Base-by-base conservation (phyloP, 2,797 vertebrate genomes). In the Lagorchestes hirsutus region DNA sequence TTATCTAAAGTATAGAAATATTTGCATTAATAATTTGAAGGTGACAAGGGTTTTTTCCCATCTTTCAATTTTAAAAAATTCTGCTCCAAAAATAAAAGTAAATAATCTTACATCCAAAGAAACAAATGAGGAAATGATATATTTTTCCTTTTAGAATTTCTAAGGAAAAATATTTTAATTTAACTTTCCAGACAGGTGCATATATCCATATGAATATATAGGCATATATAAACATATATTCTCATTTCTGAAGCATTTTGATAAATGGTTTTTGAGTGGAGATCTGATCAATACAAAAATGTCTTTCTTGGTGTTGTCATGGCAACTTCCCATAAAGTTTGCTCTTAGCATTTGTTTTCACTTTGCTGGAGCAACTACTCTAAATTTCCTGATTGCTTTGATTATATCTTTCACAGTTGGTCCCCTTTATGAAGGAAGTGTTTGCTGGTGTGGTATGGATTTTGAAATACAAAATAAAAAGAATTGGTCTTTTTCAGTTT, bases 241-340 rank as follows among this genome's bases (percentile, higher is more conserved):
- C 46, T 93, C 56, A 11, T 13, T 94, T 46, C 40, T 46, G 94
- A 57, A 91, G 94, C 74, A 3, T 91, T 92, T 74, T 92, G 46
- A 46, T 82, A 94, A 55, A 16, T 67, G 29, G 91, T 29, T 29
- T 82, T 93, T 90, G 9, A 91, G 67, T 91, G n/a, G 93, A 57
- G 16, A 13, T 91, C 11, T 87, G 28, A 94, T 55, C 4, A 93
- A 93, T 67, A 50, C 24, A 90, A 59, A 58, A 93, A 54, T 93
- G 40, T 9, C 67, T 34, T 90, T 91, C 87, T 96, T 90, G 92
- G 29, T 92, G 54, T 67, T 95, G 67, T 93, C 91, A 92, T 57
- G 27, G 90, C 91, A 94, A 90, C 50, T 56, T 82, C 14, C 90
- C 93, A 46, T 94, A 87, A 95, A 91, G 40, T 95, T 55, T 94